Conservation (phyloP, 2,797 vertebrate species). For the Pelodytes ibericus region DNA sequence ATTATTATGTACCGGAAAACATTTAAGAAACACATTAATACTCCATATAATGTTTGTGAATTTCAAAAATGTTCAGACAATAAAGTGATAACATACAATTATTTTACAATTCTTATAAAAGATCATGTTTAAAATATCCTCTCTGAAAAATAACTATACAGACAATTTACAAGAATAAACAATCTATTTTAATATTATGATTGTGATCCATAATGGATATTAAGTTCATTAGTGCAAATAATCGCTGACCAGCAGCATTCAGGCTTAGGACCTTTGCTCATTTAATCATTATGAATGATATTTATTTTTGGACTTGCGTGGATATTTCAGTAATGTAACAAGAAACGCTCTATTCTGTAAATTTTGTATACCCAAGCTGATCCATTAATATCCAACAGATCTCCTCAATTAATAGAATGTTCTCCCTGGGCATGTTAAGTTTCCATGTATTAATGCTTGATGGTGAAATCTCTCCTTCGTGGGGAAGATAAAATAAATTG, state of each 20-base stretch:
- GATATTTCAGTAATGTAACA: background rate
- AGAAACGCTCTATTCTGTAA: slow-evolving; percentile 62
- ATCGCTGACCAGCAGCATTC: slow-evolving; percentile 86
- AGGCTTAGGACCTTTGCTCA: slow-evolving; percentile 62
- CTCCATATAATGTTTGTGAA: background rate
- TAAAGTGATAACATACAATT: slow-evolving; percentile 2
- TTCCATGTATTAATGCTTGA: slow-evolving; percentile 85
- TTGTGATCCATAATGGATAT: slow-evolving; percentile 68
- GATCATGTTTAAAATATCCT: slow-evolving; percentile 70
- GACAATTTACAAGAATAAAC: slow-evolving; percentile 77
- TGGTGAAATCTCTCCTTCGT: slow-evolving; percentile 92
- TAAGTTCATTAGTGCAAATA: slow-evolving; percentile 82
- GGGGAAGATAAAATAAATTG: slow-evolving; percentile 90
- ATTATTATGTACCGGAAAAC: background rate
- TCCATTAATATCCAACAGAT: slow-evolving; percentile 88
- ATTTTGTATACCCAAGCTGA: slow-evolving; percentile 86
- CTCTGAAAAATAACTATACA: slow-evolving; percentile 66
- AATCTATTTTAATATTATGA: slow-evolving; percentile 62
- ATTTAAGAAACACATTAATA: background rate
- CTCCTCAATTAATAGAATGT: slow-evolving; percentile 84
- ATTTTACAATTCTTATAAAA: slow-evolving; percentile 11
- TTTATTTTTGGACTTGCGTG: too few relatives aligned
- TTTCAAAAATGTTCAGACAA: background rate
- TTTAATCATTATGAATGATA: too few relatives aligned
- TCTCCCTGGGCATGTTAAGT: slow-evolving; percentile 82